Evolutionary conservation across 2,797 vertebrate genomes (phyloP), one percentile per base, ranked within the genome.

Genomic region (Allobates femoralis): DNA sequence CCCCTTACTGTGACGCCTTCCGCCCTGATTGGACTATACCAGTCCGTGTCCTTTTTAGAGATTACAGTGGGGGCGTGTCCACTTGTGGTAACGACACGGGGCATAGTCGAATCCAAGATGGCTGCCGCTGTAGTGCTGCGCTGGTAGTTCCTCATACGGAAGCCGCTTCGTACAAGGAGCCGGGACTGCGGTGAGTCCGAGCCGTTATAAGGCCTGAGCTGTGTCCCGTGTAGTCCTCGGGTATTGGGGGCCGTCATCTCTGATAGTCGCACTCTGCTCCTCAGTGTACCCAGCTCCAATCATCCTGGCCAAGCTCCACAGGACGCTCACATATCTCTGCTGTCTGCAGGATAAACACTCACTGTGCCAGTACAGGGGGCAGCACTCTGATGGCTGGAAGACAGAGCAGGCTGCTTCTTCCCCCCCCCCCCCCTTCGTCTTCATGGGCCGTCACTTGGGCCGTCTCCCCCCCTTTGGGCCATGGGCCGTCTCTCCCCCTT

Each of bases 21-120:
- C 0, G 16, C 23, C 0, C 23, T 41, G 18, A 87, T 87, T 87
- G 86, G 86, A 2, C 16, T 1, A 7, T 6, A 1, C 28, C 2
- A 4, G 18, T 60, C 75, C 37, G 18, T 87, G 37, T 55, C 86
- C 86, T 87, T 87, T 87, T 74, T 73, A 74, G 85, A 18, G 0
- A 21, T 37, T 37, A 32, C 2, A 23, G 30, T 55, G 15, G 14
- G 12, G 86, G 86, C 30, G 84, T 85, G 64, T 56, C 46, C 28
- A 10, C 5, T 6, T 14, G 51, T 30, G 3, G 6, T 64, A 66
- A 87, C 86, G 81, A 78, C 55, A 71, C 56, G 34, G 3, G 34
- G 64, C 64, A 46, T 41, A 15, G 8, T 74, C 51, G 16, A 19
- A 83, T 46, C 37, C 86, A 84, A 87, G 76, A 87, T 87, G 86